Conservation (phyloP, 2,888 invertebrate species). For the Catotricha subobsoleta region DNA sequence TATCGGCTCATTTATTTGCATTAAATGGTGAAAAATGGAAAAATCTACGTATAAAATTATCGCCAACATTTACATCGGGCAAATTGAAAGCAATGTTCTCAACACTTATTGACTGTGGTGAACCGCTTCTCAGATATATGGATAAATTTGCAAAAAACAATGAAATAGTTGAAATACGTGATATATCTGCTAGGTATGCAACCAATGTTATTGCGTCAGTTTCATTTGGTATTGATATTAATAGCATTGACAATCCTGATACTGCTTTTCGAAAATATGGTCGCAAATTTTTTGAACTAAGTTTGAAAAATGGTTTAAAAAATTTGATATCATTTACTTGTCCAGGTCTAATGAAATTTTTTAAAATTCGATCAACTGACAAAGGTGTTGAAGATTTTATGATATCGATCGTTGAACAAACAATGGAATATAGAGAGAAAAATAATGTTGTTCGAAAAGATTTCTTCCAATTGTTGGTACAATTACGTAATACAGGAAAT, state of each 20-base stretch:
- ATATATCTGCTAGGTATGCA: constrained; percentile 19
- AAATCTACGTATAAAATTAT: constrained; percentile 36
- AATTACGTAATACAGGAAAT: constrained; percentile 16
- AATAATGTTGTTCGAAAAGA: constrained; percentile 20
- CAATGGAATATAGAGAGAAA: constrained; percentile 19
- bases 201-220: constrained; percentile 22
- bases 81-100: constrained; percentile 41
- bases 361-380: constrained; percentile 13
- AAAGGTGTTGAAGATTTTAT: constrained; percentile 20
- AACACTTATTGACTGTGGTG: constrained; percentile 33
- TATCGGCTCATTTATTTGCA: constrained; percentile 38
- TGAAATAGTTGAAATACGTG: constrained; percentile 27
- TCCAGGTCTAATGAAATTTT: constrained; percentile 10
- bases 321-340: constrained; percentile 10
- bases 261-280: constrained; percentile 16
- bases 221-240: constrained; percentile 21
- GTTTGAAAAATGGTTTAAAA: constrained; percentile 10
- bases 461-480: constrained; percentile 21
- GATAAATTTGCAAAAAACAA: constrained; percentile 20
- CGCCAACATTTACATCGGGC: constrained; percentile 42
- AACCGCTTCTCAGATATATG: constrained; percentile 29
- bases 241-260: constrained; percentile 15
- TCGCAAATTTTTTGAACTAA: constrained; percentile 14
- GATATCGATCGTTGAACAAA: constrained; percentile 17
- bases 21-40: constrained; percentile 39